Conservation (phyloP, 2,888 invertebrate species). For the Baccha elongata region DNA sequence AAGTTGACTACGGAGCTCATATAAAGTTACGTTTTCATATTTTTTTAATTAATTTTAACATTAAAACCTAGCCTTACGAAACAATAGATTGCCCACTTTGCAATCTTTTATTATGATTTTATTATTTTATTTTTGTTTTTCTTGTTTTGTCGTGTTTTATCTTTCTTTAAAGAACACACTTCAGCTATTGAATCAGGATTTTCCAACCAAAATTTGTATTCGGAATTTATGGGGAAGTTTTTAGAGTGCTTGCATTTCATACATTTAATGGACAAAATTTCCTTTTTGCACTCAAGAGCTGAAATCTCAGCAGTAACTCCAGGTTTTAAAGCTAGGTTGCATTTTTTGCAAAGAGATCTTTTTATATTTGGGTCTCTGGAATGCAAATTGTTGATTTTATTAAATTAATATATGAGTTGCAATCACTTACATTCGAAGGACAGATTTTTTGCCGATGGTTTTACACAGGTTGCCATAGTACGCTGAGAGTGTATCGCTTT, state of each 20-base stretch:
- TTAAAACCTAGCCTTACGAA: too few relatives aligned
- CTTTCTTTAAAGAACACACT: conserved; percentile 20
- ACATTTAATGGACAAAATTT: conserved; percentile 76
- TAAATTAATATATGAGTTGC: neutral
- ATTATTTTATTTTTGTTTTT: conserved; percentile 3
- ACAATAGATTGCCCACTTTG: too few relatives aligned
- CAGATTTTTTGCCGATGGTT: conserved; percentile 80
- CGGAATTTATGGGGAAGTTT: conserved; percentile 76
- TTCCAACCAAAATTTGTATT: conserved; percentile 80
- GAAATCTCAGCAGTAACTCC: conserved; percentile 77
- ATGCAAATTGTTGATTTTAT: conserved; percentile 12
- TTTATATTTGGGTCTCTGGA: conserved; percentile 80
- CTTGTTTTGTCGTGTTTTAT: neutral
- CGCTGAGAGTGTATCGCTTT: conserved; percentile 78
- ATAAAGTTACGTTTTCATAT: too few relatives aligned
- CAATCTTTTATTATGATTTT: too few relatives aligned
- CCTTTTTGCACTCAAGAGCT: conserved; percentile 45
- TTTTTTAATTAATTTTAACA: too few relatives aligned
- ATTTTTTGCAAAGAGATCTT: conserved; percentile 80
- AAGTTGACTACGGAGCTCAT: too few relatives aligned
- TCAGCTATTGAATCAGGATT: conserved; percentile 78
- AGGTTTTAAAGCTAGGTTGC: conserved; percentile 78
- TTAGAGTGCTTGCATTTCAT: conserved; percentile 77
- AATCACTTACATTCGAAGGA: conserved; percentile 79
- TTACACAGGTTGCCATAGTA: conserved; percentile 80